Conservation (phyloP, 1,140 invertebrate species). For the Rhopalosiphum maidis region DNA sequence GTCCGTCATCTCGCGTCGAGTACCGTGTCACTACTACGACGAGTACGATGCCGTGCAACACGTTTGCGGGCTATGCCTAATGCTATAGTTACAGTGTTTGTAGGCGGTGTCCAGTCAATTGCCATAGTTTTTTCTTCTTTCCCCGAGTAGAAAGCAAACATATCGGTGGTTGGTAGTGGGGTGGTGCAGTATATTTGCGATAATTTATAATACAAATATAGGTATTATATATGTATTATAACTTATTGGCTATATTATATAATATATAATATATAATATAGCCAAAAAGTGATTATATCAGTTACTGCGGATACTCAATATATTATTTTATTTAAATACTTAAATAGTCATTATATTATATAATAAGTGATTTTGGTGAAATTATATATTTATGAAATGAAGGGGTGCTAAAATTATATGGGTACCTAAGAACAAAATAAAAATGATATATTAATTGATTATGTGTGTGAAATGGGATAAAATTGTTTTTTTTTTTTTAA, state of each 20-base stretch:
- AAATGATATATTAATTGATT: background rate
- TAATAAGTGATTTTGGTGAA: too few relatives aligned
- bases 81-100: background rate
- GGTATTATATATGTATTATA: too few relatives aligned
- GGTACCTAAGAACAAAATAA: background rate
- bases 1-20: background rate
- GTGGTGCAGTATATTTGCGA: background rate
- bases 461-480: background rate
- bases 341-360: too few relatives aligned
- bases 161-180: background rate
- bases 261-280: background rate
- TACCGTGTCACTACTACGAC: conserved; percentile 26
- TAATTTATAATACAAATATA: background rate
- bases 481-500: background rate
- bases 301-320: background rate
- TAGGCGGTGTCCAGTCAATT: background rate
- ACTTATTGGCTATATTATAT: too few relatives aligned
- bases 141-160: background rate
- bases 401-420: background rate
- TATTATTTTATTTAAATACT: too few relatives aligned
- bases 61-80: background rate
- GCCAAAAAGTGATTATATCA: background rate
- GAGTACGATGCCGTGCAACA: background rate
- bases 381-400: background rate
- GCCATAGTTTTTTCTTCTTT: background rate